phyloP scores from a whole-genome alignment of 2,797 vertebrate genomes.

The Scolopax rusticola region DNA sequence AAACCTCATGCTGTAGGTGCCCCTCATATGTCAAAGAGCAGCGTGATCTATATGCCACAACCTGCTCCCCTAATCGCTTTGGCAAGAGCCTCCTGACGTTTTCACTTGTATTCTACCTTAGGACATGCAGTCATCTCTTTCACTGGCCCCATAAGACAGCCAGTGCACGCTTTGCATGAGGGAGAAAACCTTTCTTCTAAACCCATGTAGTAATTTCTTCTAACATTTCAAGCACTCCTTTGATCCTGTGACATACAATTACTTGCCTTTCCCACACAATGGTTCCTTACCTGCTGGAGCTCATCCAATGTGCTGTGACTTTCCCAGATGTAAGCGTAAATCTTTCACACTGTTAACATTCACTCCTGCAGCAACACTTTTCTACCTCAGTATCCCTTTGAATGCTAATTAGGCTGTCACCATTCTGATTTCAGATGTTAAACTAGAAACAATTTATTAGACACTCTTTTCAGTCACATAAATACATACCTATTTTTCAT shows the following conservation, averaged over 20 bases:
- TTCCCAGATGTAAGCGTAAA: conserved; percentile 34
- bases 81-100: not conserved
- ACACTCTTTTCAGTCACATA: not conserved
- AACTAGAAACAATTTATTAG: not conserved
- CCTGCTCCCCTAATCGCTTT: not conserved
- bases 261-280: not conserved
- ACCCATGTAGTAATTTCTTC: conserved; percentile 31
- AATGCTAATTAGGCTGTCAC: conserved; percentile 42
- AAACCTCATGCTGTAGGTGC: not conserved
- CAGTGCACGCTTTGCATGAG: not conserved
- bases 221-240: conserved; percentile 19
- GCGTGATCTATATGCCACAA: not conserved
- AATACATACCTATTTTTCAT: not conserved
- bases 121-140: not conserved
- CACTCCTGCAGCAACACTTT: not conserved
- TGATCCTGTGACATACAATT: conserved; percentile 13
- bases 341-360: conserved; percentile 38
- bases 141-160: accelerated
- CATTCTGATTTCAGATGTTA: not conserved
- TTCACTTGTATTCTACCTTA: not conserved
- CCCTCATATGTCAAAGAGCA: not conserved
- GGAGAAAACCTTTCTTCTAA: conserved; percentile 20
- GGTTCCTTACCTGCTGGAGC: conserved; percentile 39
- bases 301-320: conserved; percentile 26
- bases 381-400: not conserved